Percentiles rank a stretch among this genome's conserved stretches.
phyloP scores from a whole-genome alignment of 1,140 invertebrate genomes.

The Drosophila lowei region DNA sequence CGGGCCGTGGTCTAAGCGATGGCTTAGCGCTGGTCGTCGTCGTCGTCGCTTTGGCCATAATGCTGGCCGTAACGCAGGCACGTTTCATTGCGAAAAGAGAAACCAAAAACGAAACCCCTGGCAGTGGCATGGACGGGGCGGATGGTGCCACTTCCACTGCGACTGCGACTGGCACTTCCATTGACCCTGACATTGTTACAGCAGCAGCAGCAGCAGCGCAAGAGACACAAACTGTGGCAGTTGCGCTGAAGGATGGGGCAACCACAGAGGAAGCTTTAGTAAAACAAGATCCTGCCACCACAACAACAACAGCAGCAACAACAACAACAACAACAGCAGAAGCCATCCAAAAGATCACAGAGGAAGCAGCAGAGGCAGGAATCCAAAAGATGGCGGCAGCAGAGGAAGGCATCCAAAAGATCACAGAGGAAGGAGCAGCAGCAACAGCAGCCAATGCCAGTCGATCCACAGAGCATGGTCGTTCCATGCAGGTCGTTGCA shows the following conservation, averaged over 20 bases:
- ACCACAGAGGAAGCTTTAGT: neutral
- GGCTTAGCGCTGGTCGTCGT: constrained; percentile 40
- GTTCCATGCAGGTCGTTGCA: constrained; percentile 48
- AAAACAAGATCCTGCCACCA: neutral
- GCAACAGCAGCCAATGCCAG: neutral
- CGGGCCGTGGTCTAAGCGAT: constrained; percentile 34
- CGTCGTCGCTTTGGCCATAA: constrained; percentile 30
- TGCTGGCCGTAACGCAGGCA: constrained; percentile 43
- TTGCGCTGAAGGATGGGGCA: neutral
- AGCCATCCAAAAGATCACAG: neutral
- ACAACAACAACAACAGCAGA: too few relatives aligned
- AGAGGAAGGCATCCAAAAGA: neutral
- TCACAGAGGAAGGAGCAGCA: neutral
- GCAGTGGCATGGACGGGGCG: constrained; percentile 27
- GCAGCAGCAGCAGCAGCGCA: constrained; percentile 5
- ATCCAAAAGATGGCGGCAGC: neutral
- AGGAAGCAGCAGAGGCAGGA: neutral
- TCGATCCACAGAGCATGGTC: constrained; percentile 42
- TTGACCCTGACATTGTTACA: constrained; percentile 71
- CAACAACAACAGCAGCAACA: neutral
- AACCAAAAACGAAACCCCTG: constrained; percentile 38
- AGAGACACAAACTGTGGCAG: neutral
- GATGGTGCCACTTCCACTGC: constrained; percentile 21
- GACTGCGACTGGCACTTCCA: constrained; percentile 3
- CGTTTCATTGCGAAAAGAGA: constrained; percentile 77